Evolutionary conservation across 2,797 vertebrate genomes (phyloP).

Genomic region (Acanthurus leucopareius): DNA sequence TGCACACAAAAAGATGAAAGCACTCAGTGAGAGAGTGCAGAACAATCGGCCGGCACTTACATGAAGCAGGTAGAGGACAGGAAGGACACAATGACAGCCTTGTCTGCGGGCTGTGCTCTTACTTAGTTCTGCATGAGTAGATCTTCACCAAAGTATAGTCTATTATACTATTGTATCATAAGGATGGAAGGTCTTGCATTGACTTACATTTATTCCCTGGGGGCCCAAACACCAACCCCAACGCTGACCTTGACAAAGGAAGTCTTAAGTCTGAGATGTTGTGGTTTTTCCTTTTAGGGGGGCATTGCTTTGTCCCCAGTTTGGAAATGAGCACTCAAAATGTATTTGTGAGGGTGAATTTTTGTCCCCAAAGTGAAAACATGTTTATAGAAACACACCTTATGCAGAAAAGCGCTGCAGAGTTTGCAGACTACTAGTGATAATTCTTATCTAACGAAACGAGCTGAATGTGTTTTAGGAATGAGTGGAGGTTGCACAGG

Average conservation of each 20-base stretch:
- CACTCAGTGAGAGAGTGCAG: constrained; percentile 40
- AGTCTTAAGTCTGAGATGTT: neutral
- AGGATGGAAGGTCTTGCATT: constrained; percentile 9
- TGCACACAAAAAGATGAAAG: constrained; percentile 61
- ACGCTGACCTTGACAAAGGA: constrained; percentile 11
- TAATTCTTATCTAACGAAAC: neutral
- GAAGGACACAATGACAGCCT: constrained; percentile 63
- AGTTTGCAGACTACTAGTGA: neutral
- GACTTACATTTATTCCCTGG: constrained; percentile 10
- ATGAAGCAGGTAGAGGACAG: constrained; percentile 68
- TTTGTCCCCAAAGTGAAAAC: neutral
- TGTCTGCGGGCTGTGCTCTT: constrained; percentile 57
- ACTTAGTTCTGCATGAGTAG: constrained; percentile 56
- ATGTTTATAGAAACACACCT: neutral
- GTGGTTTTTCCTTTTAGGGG: neutral
- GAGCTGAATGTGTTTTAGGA: neutral
- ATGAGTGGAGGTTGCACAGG: too few relatives aligned
- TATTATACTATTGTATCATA: constrained; percentile 23
- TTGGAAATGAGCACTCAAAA: neutral
- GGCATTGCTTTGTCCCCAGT: neutral
- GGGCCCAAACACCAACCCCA: neutral
- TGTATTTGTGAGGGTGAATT: neutral
- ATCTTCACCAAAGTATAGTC: constrained; percentile 27
- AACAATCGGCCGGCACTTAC: constrained; percentile 51
- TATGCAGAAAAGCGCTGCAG: neutral